phyloP scores from a whole-genome alignment of 2,888 invertebrate genomes.

The Tanaodytes sp. region DNA sequence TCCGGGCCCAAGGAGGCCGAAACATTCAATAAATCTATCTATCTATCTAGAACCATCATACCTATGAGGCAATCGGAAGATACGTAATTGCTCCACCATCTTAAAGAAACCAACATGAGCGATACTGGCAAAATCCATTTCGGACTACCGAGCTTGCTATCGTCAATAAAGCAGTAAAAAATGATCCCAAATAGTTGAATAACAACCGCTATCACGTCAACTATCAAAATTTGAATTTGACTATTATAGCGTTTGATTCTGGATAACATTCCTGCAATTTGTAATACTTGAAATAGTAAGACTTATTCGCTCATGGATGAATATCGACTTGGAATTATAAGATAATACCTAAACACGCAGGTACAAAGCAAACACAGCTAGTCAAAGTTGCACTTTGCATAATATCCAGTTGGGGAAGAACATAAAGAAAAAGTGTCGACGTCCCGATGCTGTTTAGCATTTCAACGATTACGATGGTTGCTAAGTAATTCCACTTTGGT shows the following conservation, averaged over 20 bases:
- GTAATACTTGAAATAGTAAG: too few relatives aligned
- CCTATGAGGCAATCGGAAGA: constrained; percentile 70
- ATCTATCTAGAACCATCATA: too few relatives aligned
- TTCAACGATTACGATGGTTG: constrained; percentile 82
- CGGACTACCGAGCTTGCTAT: constrained; percentile 57
- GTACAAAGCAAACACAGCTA: constrained; percentile 87
- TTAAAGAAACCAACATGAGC: constrained; percentile 80
- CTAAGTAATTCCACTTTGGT: constrained; percentile 76
- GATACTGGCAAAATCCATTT: constrained; percentile 79
- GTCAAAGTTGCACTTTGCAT: constrained; percentile 88
- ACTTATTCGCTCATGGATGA: too few relatives aligned
- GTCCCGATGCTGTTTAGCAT: constrained; percentile 85
- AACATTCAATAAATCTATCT: too few relatives aligned
- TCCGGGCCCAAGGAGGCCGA: too few relatives aligned
- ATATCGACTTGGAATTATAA: neutral
- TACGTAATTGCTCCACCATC: constrained; percentile 90
- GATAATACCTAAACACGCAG: constrained; percentile 81
- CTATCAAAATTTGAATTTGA: constrained; percentile 61
- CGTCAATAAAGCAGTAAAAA: constrained; percentile 79
- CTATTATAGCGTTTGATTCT: constrained; percentile 34
- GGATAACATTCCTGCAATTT: constrained; percentile 54
- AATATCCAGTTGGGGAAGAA: constrained; percentile 87
- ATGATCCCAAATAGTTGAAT: constrained; percentile 81
- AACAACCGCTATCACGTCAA: constrained; percentile 78
- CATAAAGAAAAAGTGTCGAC: constrained; percentile 82